Percentiles rank a stretch among this genome's conserved stretches.
phyloP scores from a whole-genome alignment of 2,888 invertebrate species.

The Venusia cambrica region DNA sequence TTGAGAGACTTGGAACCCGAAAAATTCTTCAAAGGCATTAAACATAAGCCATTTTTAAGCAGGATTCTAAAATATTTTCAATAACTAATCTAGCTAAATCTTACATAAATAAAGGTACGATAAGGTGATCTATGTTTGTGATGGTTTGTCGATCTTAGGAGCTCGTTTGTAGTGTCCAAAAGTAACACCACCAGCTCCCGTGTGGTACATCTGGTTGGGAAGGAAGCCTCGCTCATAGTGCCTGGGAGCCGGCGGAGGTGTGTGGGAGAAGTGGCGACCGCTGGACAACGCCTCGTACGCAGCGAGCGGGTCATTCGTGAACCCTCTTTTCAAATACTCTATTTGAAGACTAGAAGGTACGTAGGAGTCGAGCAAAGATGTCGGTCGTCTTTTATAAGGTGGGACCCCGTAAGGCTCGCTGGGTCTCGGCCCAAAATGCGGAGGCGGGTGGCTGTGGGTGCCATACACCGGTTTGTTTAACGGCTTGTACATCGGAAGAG shows the following conservation, averaged over 20 bases:
- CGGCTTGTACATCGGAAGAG: slow-evolving; percentile 61
- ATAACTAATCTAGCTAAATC: no score
- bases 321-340: slow-evolving; percentile 70
- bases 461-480: slow-evolving; percentile 59
- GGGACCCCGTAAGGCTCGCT: slow-evolving; percentile 43
- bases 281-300: slow-evolving; percentile 67
- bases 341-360: slow-evolving; percentile 80
- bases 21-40: no score
- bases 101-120: no score
- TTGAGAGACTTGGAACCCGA: no score
- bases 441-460: slow-evolving; percentile 37
- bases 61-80: no score
- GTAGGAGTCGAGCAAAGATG: slow-evolving; percentile 81
- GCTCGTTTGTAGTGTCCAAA: slow-evolving; percentile 70
- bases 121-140: slow-evolving; percentile 34
- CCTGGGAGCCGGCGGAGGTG: slow-evolving; percentile 47
- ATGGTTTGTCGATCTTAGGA: slow-evolving; percentile 51
- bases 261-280: slow-evolving; percentile 48
- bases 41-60: no score
- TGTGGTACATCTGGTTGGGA: slow-evolving; percentile 75
- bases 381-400: slow-evolving; percentile 59
- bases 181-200: slow-evolving; percentile 64
- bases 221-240: slow-evolving; percentile 70
- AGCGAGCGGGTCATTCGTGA: slow-evolving; percentile 60
- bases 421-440: slow-evolving; percentile 47